Percentiles rank a stretch among this genome's conserved stretches.
These are phyloP conservation scores for Lingula anatina DNA, from an alignment of 2,888 invertebrate species.

Conservation along the genomic window DNA sequence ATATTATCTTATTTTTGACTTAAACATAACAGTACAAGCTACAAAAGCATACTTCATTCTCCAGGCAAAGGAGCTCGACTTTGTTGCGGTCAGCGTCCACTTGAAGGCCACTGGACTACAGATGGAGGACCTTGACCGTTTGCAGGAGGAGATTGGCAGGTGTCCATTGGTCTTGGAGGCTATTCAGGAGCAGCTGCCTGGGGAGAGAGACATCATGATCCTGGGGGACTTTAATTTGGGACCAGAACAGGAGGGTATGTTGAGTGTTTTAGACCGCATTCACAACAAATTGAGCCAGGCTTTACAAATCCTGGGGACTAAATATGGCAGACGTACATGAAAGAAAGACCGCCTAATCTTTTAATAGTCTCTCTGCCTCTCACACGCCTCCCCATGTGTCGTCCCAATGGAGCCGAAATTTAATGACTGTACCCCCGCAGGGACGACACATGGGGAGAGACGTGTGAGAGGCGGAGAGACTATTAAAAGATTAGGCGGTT, in stretches of 20 bases:
- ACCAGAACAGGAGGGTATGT: slow-evolving; percentile 36
- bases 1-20: not conserved
- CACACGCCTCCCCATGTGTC: too few species aligned
- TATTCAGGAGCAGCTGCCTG: slow-evolving; percentile 22
- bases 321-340: too few species aligned
- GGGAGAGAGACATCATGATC: slow-evolving; percentile 37
- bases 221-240: slow-evolving; percentile 45
- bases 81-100: slow-evolving; percentile 35
- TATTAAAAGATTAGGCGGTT: too few species aligned
- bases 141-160: slow-evolving; percentile 22
- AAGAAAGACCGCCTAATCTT: too few species aligned
- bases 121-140: slow-evolving; percentile 20
- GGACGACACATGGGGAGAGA: too few species aligned
- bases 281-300: too few species aligned
- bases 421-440: too few species aligned
- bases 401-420: too few species aligned
- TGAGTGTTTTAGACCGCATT: slow-evolving; percentile 34
- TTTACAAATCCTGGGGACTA: too few species aligned
- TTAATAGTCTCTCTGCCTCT: too few species aligned
- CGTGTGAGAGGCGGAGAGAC: too few species aligned
- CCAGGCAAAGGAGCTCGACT: slow-evolving; percentile 31
- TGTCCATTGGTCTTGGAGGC: slow-evolving; percentile 25
- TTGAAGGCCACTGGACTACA: slow-evolving; percentile 29
- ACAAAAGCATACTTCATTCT: not conserved
- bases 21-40: not conserved